A percentile compares a stretch with the other conserved stretches of the same genome.
Evolutionary conservation across 2,888 invertebrate species (phyloP).

Genomic region (Andricus quercusramuli): DNA sequence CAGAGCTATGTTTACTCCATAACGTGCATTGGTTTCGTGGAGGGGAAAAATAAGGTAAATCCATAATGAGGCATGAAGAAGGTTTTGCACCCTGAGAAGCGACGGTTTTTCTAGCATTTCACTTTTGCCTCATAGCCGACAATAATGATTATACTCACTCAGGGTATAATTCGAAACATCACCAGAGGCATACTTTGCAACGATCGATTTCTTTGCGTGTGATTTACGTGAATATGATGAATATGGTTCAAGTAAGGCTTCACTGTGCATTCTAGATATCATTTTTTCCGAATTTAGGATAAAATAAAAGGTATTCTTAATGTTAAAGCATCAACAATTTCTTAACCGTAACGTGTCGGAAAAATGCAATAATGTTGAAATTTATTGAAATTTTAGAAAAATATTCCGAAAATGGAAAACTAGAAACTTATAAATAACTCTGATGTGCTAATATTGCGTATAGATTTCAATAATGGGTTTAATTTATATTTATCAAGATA

Average conservation of each 20-base stretch:
- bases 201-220: neutral
- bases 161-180: slow-evolving; percentile 49
- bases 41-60: slow-evolving; percentile 40
- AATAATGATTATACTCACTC: slow-evolving; percentile 47
- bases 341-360: too few relatives aligned
- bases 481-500: too few relatives aligned
- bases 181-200: slow-evolving; percentile 56
- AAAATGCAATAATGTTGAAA: too few relatives aligned
- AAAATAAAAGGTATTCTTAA: too few relatives aligned
- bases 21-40: slow-evolving; percentile 54
- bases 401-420: too few relatives aligned
- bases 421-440: too few relatives aligned
- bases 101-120: slow-evolving; percentile 30
- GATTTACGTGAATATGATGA: slow-evolving; percentile 7
- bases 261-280: too few relatives aligned
- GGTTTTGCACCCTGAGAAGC: slow-evolving; percentile 29
- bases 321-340: too few relatives aligned
- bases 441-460: too few relatives aligned
- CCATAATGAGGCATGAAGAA: slow-evolving; percentile 33
- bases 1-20: slow-evolving; percentile 61
- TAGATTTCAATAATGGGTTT: too few relatives aligned
- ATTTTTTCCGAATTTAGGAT: too few relatives aligned
- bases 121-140: slow-evolving; percentile 32
- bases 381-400: too few relatives aligned
- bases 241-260: neutral